These are phyloP conservation scores for Hirudo medicinalis DNA, from an alignment of 1,140 invertebrate species.

Conservation along the genomic window DNA sequence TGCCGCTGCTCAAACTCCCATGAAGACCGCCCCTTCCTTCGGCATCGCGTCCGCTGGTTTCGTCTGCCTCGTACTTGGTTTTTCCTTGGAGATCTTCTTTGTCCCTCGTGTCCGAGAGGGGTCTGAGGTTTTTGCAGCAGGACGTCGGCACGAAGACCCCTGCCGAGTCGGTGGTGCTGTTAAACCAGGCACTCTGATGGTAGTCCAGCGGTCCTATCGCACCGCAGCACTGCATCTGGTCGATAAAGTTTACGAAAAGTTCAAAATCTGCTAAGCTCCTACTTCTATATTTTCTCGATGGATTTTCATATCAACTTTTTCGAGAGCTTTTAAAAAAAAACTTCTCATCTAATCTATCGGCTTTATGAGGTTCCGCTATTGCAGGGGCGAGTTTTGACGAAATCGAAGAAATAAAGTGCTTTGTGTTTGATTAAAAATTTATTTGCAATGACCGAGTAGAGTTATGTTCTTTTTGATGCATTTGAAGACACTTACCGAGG, in stretches of 20 bases:
- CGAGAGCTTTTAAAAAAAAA: too few species aligned
- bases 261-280: not conserved
- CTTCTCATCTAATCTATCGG: too few species aligned
- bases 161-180: constrained; percentile 9
- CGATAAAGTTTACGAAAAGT: not conserved
- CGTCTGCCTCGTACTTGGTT: too few species aligned
- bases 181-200: constrained; percentile 20
- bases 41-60: too few species aligned
- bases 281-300: not conserved
- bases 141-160: constrained; percentile 16
- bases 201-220: constrained; percentile 19
- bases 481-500: not conserved
- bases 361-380: too few species aligned
- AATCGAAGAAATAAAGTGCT: too few species aligned
- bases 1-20: not conserved
- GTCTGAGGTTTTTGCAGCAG: constrained; percentile 12
- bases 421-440: not conserved
- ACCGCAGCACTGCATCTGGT: constrained; percentile 21
- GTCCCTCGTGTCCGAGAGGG: too few species aligned
- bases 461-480: too few species aligned
- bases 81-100: too few species aligned
- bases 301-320: not conserved
- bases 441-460: not conserved
- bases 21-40: too few species aligned
- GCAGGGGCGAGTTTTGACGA: too few species aligned